Base-by-base conservation (phyloP, 2,888 invertebrate genomes). In the Carterocephalus palaemon region DNA sequence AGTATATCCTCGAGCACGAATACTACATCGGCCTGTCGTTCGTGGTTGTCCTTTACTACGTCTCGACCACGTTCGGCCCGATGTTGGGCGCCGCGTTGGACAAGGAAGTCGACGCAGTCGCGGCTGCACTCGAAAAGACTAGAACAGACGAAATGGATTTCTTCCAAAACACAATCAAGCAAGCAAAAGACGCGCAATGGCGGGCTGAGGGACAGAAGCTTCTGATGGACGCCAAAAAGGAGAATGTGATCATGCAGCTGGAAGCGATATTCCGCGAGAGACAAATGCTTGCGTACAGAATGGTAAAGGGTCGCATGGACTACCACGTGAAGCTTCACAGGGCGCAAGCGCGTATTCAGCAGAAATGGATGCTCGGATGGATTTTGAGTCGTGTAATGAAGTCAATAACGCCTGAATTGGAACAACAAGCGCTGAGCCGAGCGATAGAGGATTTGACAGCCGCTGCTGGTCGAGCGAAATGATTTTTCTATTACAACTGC, bases 361-460 rank as follows among this genome's bases (percentile, higher is more conserved):
- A 98, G 72, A 95, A 93, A 70, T 96, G 98, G 86, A 94, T 99
- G 94, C 93, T 95, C 31, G 90, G 93, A 63, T 99, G 97, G 95
- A 94, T 99, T 58, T 91, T 96, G 24, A 83, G 89, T 40, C 92
- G 89, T 63, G 99, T 99, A 2, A 83, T 89, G 49, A 90, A 92
- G 60, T 91, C 95, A 23, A 93, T 97, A 59, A 96, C 96, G 4
- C 92, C 97, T 0, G 93, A 96, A 52, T 95, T 96, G 77, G 96
- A 97, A 67, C 93, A 95, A 70, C 91, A 93, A 56, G 93, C 94
- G 31, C 88, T 98, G 41, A 89, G 92, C 61, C 92, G 93, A 68
- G 97, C 97, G 67, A 93, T 98, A 64, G 86, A 88, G 49, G 95
- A 96, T 73, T 89, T 98, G 58, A 91, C 92, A 57, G 81, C 78